phyloP scores from a whole-genome alignment of 2,797 vertebrate species.

The Streptopelia turtur region DNA sequence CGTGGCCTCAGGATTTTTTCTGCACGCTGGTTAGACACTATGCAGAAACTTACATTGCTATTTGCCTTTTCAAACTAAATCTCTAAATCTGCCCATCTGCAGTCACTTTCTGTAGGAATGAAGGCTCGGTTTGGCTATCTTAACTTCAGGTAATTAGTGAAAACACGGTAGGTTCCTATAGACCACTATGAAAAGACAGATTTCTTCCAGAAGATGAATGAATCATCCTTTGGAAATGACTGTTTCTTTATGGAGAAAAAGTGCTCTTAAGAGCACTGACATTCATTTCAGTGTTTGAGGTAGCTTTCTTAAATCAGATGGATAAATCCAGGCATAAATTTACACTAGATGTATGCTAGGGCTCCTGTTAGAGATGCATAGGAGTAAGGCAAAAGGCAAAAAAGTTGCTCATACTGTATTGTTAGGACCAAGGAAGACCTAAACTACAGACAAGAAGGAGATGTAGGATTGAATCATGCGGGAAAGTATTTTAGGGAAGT shows the following conservation, averaged over 20 bases:
- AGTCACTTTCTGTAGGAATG: neutral
- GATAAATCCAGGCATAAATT: neutral
- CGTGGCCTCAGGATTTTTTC: neutral
- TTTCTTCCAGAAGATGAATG: neutral
- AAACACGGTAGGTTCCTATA: neutral
- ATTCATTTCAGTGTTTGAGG: neutral
- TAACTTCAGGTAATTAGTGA: neutral
- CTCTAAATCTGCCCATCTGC: neutral
- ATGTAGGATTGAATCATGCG: neutral
- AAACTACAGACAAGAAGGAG: neutral
- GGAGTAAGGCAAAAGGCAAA: neutral
- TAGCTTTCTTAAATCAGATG: neutral
- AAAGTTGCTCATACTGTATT: neutral
- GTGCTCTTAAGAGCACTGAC: neutral
- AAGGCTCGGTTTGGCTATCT: neutral
- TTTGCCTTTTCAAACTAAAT: slow-evolving; percentile 15
- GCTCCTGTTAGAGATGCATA: neutral
- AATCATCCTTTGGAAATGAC: neutral
- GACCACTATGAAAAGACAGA: neutral
- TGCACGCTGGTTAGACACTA: neutral
- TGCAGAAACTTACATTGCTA: neutral
- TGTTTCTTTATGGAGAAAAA: neutral
- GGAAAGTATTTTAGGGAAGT: neutral
- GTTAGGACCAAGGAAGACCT: neutral
- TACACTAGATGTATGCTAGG: neutral